phyloP scores from a whole-genome alignment of 2,113 vertebrate species.

The Martes martes region DNA sequence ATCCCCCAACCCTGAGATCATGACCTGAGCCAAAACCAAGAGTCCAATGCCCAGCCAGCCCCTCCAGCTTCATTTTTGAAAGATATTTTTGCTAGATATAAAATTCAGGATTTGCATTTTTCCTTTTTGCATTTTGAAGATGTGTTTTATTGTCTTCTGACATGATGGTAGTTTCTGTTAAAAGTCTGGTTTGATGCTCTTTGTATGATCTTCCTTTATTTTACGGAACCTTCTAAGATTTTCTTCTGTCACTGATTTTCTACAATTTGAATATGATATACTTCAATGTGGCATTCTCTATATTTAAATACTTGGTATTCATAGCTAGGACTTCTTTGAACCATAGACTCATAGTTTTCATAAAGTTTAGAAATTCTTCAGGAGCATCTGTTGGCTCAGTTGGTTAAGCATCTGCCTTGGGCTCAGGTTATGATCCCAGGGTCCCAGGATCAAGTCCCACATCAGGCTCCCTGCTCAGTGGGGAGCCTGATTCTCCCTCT shows the following conservation, averaged over 20 bases:
- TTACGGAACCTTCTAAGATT: neutral
- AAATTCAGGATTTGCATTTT: neutral
- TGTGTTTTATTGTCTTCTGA: neutral
- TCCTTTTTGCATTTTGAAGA: neutral
- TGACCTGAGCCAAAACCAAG: neutral
- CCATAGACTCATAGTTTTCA: neutral
- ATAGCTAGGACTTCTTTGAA: neutral
- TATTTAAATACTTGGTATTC: neutral
- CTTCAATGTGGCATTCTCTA: neutral
- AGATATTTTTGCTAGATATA: neutral
- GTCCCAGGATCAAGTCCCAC: too few species aligned
- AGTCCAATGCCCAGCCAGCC: neutral
- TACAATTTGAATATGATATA: neutral
- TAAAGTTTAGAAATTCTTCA: neutral
- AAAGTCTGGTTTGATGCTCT: neutral
- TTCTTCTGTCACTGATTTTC: neutral
- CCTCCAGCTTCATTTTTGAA: neutral
- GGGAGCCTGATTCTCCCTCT: too few species aligned
- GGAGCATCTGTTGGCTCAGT: too few species aligned
- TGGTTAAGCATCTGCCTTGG: too few species aligned
- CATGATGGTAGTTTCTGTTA: neutral
- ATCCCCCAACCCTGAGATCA: neutral
- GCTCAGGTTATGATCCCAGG: too few species aligned
- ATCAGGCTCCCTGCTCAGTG: too few species aligned
- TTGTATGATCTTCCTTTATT: neutral